A percentile compares a stretch with the other conserved stretches of the same genome.
phyloP scores from a whole-genome alignment of 2,888 invertebrate genomes.

The Trachelus iudaicus region DNA sequence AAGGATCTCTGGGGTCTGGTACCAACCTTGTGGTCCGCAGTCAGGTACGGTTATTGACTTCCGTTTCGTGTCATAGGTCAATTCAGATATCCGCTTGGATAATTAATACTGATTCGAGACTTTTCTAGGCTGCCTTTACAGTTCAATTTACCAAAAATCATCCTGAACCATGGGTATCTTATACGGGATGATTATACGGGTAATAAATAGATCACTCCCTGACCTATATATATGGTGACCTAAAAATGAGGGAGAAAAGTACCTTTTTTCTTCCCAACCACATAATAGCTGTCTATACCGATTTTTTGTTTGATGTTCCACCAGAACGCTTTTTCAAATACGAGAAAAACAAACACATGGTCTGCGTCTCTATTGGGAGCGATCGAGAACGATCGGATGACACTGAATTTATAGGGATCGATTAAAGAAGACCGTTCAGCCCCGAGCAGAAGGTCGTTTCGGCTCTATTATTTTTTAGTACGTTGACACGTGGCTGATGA shows the following conservation, averaged over 20 bases:
- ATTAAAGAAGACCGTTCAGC: slow-evolving; percentile 25
- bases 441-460: slow-evolving; percentile 3
- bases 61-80: neutral
- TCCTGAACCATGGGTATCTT: neutral
- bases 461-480: slow-evolving; percentile 19
- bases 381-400: slow-evolving; percentile 4
- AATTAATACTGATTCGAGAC: neutral
- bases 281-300: neutral
- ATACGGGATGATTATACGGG: neutral
- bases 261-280: neutral
- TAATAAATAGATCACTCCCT: neutral
- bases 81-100: neutral
- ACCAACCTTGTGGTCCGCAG: neutral
- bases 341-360: neutral
- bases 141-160: neutral
- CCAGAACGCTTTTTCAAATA: neutral
- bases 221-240: too few species aligned
- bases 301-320: neutral
- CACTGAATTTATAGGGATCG: slow-evolving; percentile 28
- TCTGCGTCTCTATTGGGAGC: neutral
- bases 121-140: neutral
- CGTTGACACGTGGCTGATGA: slow-evolving; percentile 17
- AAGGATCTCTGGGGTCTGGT: neutral
- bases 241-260: too few species aligned
- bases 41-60: neutral